phyloP scores from a whole-genome alignment of 2,113 vertebrate species.

The Toxostoma redivivum region DNA sequence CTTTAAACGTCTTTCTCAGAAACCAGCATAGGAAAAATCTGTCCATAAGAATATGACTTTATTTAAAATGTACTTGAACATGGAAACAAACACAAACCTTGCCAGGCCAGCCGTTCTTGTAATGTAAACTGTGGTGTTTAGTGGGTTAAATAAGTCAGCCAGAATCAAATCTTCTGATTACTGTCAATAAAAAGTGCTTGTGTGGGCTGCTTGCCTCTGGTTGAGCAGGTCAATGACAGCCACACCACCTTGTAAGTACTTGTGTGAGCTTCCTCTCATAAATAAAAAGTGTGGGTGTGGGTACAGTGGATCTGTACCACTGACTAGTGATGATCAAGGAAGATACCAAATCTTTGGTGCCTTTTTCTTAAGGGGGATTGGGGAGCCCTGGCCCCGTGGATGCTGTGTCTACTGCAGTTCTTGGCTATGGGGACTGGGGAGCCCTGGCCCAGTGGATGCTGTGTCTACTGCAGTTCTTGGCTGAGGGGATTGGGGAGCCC shows the following conservation, averaged over 20 bases:
- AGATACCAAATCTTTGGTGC: background rate
- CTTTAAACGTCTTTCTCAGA: background rate
- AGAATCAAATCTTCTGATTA: background rate
- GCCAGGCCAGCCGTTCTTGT: background rate
- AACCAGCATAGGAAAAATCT: background rate
- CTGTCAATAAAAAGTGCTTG: background rate
- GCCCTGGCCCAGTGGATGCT: too few species aligned
- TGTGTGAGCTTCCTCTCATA: background rate
- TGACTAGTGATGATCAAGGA: background rate
- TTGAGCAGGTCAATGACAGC: background rate
- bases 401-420: background rate
- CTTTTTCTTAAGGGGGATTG: background rate
- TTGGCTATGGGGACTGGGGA: too few species aligned
- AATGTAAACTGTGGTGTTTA: background rate
- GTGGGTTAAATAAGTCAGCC: background rate
- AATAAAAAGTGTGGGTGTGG: background rate
- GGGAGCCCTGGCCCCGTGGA: background rate
- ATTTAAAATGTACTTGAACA: background rate
- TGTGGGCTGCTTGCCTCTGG: background rate
- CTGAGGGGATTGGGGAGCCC: too few species aligned
- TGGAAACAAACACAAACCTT: background rate
- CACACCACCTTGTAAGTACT: too few species aligned
- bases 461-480: too few species aligned
- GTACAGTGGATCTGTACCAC: fast-evolving
- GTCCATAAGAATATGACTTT: background rate